Evolutionary conservation across 1,140 invertebrate species (phyloP).

Genomic region (Trichogramma pretiosum): DNA sequence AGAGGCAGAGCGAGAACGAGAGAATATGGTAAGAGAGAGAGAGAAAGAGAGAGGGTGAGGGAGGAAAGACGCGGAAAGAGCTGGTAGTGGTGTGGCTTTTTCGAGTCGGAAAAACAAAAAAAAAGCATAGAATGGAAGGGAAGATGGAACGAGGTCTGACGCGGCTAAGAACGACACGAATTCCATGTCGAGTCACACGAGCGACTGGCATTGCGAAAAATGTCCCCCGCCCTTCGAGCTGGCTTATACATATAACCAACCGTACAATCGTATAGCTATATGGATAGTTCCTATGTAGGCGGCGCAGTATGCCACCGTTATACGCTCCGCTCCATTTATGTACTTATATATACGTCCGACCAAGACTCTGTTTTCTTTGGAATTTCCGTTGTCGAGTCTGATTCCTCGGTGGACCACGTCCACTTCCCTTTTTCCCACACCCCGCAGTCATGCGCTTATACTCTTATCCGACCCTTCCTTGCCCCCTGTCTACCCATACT

Average conservation of each 20-base stretch:
- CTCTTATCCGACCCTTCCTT: too few relatives aligned
- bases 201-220: conserved; percentile 22
- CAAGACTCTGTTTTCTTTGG: conserved; percentile 15
- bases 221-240: too few relatives aligned
- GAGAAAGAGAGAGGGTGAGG: conserved; percentile 3
- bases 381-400: conserved; percentile 14
- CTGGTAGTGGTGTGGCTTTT: too few relatives aligned
- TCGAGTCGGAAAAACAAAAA: too few relatives aligned
- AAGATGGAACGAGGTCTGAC: conserved; percentile 5
- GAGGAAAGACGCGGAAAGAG: neutral
- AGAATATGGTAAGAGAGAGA: conserved; percentile 1
- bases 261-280: too few relatives aligned
- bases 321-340: too few relatives aligned
- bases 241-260: too few relatives aligned
- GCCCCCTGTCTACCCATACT: neutral
- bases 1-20: too few relatives aligned
- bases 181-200: conserved; percentile 20
- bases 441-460: neutral
- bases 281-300: too few relatives aligned
- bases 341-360: conserved; percentile 16
- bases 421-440: conserved; percentile 3
- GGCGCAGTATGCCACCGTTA: too few relatives aligned
- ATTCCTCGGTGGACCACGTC: conserved; percentile 10
- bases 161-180: conserved; percentile 11
- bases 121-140: too few relatives aligned